Evolutionary conservation across 2,888 invertebrate genomes (phyloP).

Genomic region (Lingula anatina): DNA sequence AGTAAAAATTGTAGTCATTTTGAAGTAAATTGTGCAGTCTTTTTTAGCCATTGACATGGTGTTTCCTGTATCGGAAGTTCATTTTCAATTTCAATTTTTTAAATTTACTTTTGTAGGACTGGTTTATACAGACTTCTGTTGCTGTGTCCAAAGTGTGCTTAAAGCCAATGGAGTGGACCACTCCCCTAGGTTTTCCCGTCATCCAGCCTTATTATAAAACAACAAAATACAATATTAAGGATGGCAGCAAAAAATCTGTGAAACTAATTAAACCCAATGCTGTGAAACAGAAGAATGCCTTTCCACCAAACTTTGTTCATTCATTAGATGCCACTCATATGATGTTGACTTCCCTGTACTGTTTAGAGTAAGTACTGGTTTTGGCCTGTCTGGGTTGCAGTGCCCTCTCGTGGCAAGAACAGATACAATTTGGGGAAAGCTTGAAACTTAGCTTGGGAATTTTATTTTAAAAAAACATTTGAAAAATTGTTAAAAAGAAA

Average conservation of each 20-base stretch:
- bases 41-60: too few relatives aligned
- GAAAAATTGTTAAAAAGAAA: too few relatives aligned
- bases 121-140: conserved; percentile 87
- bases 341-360: conserved; percentile 95
- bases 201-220: conserved; percentile 79
- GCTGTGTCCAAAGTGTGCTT: conserved; percentile 69
- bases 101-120: conserved; percentile 62
- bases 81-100: too few relatives aligned
- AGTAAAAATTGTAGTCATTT: too few relatives aligned
- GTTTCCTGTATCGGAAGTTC: too few relatives aligned
- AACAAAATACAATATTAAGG: too few relatives aligned
- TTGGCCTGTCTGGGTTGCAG: not conserved
- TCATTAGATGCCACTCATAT: conserved; percentile 98
- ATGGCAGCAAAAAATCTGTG: not conserved
- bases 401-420: not conserved
- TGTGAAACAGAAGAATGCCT: conserved; percentile 71
- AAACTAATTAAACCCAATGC: conserved; percentile 41
- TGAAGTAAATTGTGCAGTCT: too few relatives aligned
- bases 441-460: too few relatives aligned
- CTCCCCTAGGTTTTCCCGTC: conserved; percentile 90
- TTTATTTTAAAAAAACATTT: too few relatives aligned
- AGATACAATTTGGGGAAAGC: too few relatives aligned
- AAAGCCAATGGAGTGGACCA: conserved; percentile 86
- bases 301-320: conserved; percentile 98
- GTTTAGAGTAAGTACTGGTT: conserved; percentile 50